A percentile compares a stretch with the other conserved stretches of the same genome.
phyloP scores from a whole-genome alignment of 2,797 vertebrate species.

The Mus spretus region DNA sequence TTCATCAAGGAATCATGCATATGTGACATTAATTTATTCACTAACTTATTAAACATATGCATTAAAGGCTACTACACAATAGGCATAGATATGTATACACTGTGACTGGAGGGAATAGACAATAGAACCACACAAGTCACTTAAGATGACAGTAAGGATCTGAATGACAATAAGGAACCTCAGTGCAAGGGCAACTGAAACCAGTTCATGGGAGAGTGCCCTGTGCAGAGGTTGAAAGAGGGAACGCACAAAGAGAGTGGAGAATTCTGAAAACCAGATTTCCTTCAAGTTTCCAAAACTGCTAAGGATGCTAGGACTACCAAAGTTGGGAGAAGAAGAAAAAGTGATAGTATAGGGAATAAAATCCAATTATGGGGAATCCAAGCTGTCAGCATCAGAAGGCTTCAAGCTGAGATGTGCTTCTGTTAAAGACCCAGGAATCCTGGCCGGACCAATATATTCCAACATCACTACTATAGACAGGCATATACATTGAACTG shows the following conservation, averaged over 20 bases:
- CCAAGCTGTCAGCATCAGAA: neutral
- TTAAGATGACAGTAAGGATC: neutral
- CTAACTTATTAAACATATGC: constrained; percentile 2
- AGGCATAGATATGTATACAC: neutral
- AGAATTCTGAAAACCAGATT: neutral
- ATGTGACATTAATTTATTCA: neutral
- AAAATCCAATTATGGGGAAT: neutral
- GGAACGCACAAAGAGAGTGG: neutral
- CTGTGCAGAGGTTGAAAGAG: neutral
- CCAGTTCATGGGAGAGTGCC: neutral
- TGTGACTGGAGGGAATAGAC: neutral
- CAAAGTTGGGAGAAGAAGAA: neutral
- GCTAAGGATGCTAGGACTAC: neutral
- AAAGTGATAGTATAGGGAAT: neutral
- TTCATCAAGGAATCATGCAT: neutral
- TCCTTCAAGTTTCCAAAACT: constrained; percentile 34
- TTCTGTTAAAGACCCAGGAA: neutral
- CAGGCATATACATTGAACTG: neutral
- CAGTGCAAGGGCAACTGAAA: neutral
- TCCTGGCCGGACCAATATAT: neutral
- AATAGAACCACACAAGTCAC: constrained; percentile 13
- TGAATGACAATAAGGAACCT: neutral
- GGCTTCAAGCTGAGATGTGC: neutral
- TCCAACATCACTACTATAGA: neutral
- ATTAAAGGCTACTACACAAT: neutral